Evolutionary conservation across 2,888 invertebrate genomes (phyloP).

Genomic region (Drosophila mimica): DNA sequence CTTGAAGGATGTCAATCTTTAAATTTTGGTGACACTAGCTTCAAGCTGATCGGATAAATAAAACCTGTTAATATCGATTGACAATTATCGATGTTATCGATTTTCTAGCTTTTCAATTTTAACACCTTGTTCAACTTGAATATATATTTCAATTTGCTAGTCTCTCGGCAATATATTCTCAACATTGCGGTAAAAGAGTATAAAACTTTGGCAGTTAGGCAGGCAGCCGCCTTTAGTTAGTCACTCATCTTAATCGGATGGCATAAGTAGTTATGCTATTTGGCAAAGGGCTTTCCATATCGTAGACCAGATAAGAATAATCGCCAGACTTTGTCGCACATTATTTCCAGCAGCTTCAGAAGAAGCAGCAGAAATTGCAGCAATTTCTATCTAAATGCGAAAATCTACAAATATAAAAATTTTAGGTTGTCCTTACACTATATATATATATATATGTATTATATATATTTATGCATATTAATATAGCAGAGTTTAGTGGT

Average conservation of each 20-base stretch:
- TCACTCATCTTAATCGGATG: conserved; percentile 44
- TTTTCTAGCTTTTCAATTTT: background rate
- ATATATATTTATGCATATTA: background rate
- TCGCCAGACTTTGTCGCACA: conserved; percentile 1
- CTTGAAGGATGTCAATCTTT: background rate
- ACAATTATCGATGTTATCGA: background rate
- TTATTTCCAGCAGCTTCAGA: conserved; percentile 4
- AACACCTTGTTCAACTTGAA: background rate
- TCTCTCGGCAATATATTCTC: background rate
- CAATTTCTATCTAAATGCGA: background rate
- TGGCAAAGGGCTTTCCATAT: conserved; percentile 31
- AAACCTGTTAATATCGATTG: too few species aligned
- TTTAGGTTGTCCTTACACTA: background rate
- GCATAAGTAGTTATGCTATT: conserved; percentile 43
- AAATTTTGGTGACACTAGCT: background rate
- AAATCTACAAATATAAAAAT: background rate
- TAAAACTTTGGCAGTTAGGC: conserved; percentile 21
- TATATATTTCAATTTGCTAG: background rate
- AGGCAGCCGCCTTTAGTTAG: conserved; percentile 27
- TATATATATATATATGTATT: background rate
- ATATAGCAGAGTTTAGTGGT: background rate
- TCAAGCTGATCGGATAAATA: too few species aligned
- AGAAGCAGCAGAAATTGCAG: conserved; percentile 1
- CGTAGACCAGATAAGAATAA: conserved; percentile 12
- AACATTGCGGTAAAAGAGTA: background rate